These are phyloP conservation scores for Catonia carolina DNA, from an alignment of 2,888 invertebrate species.

Conservation along the genomic window DNA sequence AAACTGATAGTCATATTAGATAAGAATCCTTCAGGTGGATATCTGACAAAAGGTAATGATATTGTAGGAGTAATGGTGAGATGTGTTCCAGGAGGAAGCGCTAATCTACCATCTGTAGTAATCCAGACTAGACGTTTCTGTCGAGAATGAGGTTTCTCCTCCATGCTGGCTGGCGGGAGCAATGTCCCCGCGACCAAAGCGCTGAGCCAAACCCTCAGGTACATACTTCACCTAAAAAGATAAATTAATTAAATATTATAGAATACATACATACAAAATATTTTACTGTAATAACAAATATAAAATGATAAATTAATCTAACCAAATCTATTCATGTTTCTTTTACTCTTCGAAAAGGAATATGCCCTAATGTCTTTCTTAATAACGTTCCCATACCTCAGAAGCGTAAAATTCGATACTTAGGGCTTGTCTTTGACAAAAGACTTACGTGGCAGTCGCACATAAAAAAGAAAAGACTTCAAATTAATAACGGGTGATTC, in stretches of 20 bases:
- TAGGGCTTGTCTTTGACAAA: no score
- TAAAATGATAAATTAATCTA: no score
- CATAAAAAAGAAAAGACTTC: no score
- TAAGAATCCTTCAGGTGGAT: conserved; percentile 78
- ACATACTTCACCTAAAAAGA: conserved; percentile 1
- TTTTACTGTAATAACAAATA: no score
- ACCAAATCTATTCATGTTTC: no score
- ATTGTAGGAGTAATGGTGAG: conserved; percentile 73
- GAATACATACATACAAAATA: no score
- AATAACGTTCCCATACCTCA: no score
- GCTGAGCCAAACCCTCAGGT: conserved; percentile 1
- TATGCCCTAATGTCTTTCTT: no score
- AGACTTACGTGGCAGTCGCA: no score
- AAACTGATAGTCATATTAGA: conserved; percentile 78
- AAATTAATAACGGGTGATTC: no score
- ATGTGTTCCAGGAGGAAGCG: conserved; percentile 74
- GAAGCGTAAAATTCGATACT: no score
- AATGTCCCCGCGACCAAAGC: conserved; percentile 1
- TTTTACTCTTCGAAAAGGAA: no score
- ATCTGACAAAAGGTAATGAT: conserved; percentile 73
- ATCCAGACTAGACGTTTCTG: conserved; percentile 80
- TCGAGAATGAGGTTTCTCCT: conserved; percentile 52
- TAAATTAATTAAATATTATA: not conserved
- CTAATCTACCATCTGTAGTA: conserved; percentile 75
- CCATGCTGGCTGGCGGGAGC: not conserved